Conservation (phyloP, 2,797 vertebrate species). For the Eremophila alpestris region DNA sequence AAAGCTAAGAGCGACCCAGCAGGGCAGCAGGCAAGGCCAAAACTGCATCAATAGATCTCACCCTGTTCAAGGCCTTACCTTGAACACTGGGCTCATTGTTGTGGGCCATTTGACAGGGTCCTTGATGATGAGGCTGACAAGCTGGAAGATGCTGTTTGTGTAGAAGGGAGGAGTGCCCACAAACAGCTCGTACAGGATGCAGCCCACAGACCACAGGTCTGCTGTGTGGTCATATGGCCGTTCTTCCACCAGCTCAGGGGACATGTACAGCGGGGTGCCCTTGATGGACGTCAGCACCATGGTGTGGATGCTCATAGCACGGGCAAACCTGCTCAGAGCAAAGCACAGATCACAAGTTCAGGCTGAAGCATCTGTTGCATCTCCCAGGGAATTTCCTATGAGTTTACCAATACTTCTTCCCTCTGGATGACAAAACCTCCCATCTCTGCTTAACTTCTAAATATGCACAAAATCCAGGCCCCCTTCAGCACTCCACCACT, state of each 20-base stretch:
- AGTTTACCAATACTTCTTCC: neutral
- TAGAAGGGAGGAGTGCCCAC: constrained; percentile 95
- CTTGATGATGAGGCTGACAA: constrained; percentile 89
- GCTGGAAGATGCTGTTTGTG: constrained; percentile 93
- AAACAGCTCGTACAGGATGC: constrained; percentile 95
- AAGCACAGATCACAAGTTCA: neutral
- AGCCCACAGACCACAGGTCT: constrained; percentile 96
- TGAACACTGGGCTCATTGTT: constrained; percentile 85
- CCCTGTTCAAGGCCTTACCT: constrained; percentile 72
- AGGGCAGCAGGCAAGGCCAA: neutral
- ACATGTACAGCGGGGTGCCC: constrained; percentile 97
- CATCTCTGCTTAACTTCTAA: neutral
- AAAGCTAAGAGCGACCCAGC: neutral
- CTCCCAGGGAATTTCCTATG: neutral
- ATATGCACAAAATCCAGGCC: neutral
- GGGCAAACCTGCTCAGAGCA: constrained; percentile 85
- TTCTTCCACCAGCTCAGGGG: constrained; percentile 94
- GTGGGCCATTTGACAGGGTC: constrained; percentile 89
- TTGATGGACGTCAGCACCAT: constrained; percentile 97
- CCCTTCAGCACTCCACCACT: neutral
- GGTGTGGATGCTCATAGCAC: constrained; percentile 95
- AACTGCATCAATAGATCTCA: neutral
- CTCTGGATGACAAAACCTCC: neutral
- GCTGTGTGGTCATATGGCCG: constrained; percentile 94
- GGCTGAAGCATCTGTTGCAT: neutral